These are phyloP conservation scores for Bostrychus sinensis DNA, from an alignment of 2,113 vertebrate genomes.

Conservation along the genomic window DNA sequence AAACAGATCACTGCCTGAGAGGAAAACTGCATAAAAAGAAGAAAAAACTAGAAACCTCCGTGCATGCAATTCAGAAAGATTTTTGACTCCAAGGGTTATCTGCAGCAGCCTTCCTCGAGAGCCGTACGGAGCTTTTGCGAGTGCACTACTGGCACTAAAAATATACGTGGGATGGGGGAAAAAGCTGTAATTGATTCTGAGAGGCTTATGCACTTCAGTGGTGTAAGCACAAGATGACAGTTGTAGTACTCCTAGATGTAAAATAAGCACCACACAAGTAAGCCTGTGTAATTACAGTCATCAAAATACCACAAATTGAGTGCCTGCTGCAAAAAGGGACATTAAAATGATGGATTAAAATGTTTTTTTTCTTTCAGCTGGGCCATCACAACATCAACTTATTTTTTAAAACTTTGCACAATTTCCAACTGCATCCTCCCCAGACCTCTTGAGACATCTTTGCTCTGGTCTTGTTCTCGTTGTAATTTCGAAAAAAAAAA, in stretches of 20 bases:
- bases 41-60: background rate
- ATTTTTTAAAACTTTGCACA: background rate
- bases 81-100: background rate
- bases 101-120: background rate
- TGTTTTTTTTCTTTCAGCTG: background rate
- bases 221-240: background rate
- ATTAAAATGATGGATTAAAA: background rate
- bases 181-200: background rate
- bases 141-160: background rate
- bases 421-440: background rate
- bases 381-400: background rate
- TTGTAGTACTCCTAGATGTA: constrained; percentile 1
- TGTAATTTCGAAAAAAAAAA: background rate
- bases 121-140: background rate
- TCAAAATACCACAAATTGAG: background rate
- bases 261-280: background rate
- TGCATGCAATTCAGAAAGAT: background rate
- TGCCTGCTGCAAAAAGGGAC: background rate
- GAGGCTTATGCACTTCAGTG: background rate
- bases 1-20: too few relatives aligned
- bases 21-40: too few relatives aligned
- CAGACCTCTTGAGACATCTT: background rate
- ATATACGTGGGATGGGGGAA: background rate
- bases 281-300: background rate
- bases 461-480: background rate